Base-by-base conservation (phyloP, 2,797 vertebrate genomes). In the Siniperca obscura region DNA sequence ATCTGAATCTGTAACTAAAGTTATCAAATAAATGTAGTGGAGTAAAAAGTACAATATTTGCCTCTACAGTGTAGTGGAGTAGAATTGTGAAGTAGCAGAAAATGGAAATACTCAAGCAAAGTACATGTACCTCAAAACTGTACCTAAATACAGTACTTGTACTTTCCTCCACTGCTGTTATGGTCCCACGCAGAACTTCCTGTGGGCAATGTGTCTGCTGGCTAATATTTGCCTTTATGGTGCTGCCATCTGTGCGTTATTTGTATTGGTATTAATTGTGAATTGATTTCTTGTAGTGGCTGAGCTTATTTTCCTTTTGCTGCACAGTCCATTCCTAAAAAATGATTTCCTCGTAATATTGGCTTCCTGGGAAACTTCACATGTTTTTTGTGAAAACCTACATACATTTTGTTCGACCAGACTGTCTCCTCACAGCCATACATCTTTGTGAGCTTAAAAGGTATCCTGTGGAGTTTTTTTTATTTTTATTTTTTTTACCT, bases 241-340 rank as follows among this genome's bases (percentile, higher is more conserved):
- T 8, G 65, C 46, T 13, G 5, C 65, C 44, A 67, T 67, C 65
- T 67, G 65, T 21, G 44, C 19, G 0, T 21, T 68, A 50, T 53
- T 69, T 75, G 61, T 7, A 2, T 30, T 34, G 50, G 61, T 42
- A n/a, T 1, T 75, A 46, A 66, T 56, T 66, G 1, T 44, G 73
- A 55, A 75, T 13, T 44, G 7, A 66, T 74, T 55, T 46, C 22
- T 80, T 55, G 56, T 52, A 9, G 56, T 36, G 71, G 16, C 57
- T n/a, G 19, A 73, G 13, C 53, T 53, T 22, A 22, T 48, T 38
- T 27, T 21, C 25, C n/a, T 78, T 40, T 22, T 50, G 22, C 22
- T 53, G 55, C 16, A 44, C 48, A 7, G 40, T 13, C 11, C 13
- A 8, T 64, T 22, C 21, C 12, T 2, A 36, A 68, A 68, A 22